Evolutionary conservation across 2,888 invertebrate species (phyloP).

Genomic region (Schizaphis graminum): DNA sequence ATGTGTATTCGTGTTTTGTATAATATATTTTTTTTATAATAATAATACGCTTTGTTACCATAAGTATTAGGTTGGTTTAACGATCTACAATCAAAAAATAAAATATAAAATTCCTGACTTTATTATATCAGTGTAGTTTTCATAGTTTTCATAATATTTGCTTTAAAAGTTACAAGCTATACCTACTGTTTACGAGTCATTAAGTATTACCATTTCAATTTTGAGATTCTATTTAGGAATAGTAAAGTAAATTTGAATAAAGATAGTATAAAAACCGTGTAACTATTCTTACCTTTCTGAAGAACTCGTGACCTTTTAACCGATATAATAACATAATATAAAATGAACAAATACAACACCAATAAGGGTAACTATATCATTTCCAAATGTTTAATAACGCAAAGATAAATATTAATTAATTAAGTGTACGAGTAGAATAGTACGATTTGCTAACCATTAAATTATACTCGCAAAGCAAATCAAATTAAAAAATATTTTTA

Average conservation of each 20-base stretch:
- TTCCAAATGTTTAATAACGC: not conserved
- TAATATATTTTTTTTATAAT: not conserved
- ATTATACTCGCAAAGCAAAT: not conserved
- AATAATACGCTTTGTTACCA: not conserved
- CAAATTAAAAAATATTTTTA: not conserved
- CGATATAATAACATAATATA: not conserved
- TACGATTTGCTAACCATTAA: not conserved
- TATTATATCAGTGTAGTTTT: not conserved
- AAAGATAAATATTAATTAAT: not conserved
- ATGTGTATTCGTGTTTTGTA: constrained; percentile 15
- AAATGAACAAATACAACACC: not conserved
- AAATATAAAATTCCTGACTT: not conserved
- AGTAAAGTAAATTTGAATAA: not conserved
- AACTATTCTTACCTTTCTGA: not conserved
- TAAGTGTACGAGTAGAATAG: not conserved
- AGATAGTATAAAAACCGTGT: not conserved
- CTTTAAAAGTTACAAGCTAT: not conserved
- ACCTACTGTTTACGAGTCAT: not conserved
- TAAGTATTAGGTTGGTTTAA: not conserved
- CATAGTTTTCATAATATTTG: not conserved
- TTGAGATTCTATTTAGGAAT: not conserved
- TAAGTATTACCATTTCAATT: not conserved
- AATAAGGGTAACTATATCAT: not conserved
- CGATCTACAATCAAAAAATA: not conserved
- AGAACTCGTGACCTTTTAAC: not conserved